Evolutionary conservation across 2,797 vertebrate species (phyloP).

Genomic region (Tadarida brasiliensis): DNA sequence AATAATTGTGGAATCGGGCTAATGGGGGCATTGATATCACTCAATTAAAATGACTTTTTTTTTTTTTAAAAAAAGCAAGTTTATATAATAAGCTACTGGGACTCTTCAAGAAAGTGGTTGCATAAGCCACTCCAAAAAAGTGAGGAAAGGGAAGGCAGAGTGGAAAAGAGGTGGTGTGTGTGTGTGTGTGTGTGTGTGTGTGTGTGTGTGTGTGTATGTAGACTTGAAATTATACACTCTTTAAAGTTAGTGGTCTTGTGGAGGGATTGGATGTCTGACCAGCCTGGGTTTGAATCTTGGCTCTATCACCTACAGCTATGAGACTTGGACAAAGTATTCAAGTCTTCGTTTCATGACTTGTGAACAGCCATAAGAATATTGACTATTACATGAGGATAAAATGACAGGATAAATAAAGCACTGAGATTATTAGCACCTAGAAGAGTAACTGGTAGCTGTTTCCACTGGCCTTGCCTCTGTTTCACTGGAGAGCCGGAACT

Average conservation of each 20-base stretch:
- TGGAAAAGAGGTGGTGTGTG: not conserved
- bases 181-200: no score
- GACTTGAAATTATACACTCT: not conserved
- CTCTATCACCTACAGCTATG: not conserved
- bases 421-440: not conserved
- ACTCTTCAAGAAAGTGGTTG: not conserved
- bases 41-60: not conserved
- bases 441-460: not conserved
- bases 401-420: not conserved
- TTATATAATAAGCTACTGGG: not conserved
- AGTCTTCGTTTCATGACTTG: not conserved
- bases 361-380: not conserved
- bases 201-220: not conserved
- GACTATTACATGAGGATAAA: not conserved
- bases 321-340: not conserved
- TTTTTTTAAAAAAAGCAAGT: not conserved
- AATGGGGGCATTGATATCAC: not conserved
- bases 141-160: not conserved
- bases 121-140: not conserved
- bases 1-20: conserved; percentile 17
- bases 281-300: not conserved
- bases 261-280: not conserved
- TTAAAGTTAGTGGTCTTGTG: not conserved
- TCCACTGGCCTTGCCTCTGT: not conserved
- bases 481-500: not conserved